A percentile compares a stretch with the other conserved stretches of the same genome.
phyloP scores from a whole-genome alignment of 2,888 invertebrate genomes.

The Patella ulyssiponensis region DNA sequence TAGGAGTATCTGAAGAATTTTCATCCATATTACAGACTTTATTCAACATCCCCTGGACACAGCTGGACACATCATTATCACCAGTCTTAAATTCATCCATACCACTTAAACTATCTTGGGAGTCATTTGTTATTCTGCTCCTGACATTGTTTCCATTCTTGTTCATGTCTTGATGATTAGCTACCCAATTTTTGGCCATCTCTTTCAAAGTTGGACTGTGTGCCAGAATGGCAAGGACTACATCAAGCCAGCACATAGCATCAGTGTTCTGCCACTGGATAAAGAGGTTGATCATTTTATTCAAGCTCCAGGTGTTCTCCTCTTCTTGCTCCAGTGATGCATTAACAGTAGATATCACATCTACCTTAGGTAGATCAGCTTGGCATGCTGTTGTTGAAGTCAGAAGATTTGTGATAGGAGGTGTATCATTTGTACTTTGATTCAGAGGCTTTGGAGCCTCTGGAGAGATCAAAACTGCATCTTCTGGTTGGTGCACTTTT shows the following conservation, averaged over 20 bases:
- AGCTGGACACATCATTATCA: not conserved
- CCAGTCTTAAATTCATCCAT: no score
- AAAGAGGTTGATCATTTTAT: slow-evolving; percentile 39
- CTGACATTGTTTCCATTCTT: no score
- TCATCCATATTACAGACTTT: not conserved
- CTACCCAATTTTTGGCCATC: slow-evolving; percentile 34
- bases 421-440: not conserved
- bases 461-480: slow-evolving; percentile 6
- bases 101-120: no score
- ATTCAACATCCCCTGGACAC: slow-evolving; percentile 1
- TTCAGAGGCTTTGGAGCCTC: not conserved
- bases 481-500: not conserved
- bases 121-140: no score
- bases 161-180: slow-evolving; percentile 19
- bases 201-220: slow-evolving; percentile 52
- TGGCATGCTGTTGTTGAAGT: not conserved
- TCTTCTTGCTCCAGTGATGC: slow-evolving; percentile 1
- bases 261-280: slow-evolving; percentile 69
- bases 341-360: not conserved
- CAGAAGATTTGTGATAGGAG: not conserved
- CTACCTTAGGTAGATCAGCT: not conserved
- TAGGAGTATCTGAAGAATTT: no score
- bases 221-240: slow-evolving; percentile 61
- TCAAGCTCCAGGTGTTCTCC: not conserved
- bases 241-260: slow-evolving; percentile 70